These are phyloP conservation scores for Drosophila eugracilis DNA, from an alignment of 1,140 invertebrate species.

Conservation along the genomic window DNA sequence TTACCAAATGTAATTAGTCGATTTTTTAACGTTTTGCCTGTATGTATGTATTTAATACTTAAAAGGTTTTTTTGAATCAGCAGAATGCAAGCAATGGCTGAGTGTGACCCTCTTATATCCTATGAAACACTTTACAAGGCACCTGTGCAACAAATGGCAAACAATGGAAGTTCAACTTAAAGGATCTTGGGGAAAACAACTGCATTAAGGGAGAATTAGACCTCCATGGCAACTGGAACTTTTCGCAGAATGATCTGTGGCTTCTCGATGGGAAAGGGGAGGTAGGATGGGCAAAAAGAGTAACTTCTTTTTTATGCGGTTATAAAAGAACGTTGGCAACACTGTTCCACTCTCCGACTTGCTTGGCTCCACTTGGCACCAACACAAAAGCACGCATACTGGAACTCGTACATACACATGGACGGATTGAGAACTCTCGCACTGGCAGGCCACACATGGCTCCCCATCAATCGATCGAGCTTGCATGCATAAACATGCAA, in stretches of 20 bases:
- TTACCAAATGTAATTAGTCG: too few species aligned
- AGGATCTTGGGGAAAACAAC: background rate
- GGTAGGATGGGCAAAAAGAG: background rate
- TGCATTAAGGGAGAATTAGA: background rate
- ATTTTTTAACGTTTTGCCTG: too few species aligned
- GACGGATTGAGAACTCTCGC: constrained; percentile 34
- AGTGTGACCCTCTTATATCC: background rate
- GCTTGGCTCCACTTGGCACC: constrained; percentile 15
- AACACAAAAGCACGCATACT: constrained; percentile 12
- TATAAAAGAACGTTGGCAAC: constrained; percentile 29
- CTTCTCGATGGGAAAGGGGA: background rate
- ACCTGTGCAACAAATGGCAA: constrained; percentile 5
- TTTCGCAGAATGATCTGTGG: constrained; percentile 19
- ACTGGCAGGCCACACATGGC: constrained; percentile 63
- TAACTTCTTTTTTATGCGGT: constrained; percentile 21
- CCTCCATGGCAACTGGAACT: constrained; percentile 9
- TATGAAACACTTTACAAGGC: background rate
- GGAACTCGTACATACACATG: constrained; percentile 14
- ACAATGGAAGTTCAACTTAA: background rate
- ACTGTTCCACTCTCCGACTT: constrained; percentile 22
- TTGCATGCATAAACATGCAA: constrained; percentile 79
- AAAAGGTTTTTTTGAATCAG: background rate
- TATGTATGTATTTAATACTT: too few species aligned
- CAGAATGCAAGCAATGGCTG: background rate
- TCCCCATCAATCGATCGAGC: constrained; percentile 72